Base-by-base conservation (phyloP, 2,888 invertebrate genomes). In the Synanthedon vespiformis region DNA sequence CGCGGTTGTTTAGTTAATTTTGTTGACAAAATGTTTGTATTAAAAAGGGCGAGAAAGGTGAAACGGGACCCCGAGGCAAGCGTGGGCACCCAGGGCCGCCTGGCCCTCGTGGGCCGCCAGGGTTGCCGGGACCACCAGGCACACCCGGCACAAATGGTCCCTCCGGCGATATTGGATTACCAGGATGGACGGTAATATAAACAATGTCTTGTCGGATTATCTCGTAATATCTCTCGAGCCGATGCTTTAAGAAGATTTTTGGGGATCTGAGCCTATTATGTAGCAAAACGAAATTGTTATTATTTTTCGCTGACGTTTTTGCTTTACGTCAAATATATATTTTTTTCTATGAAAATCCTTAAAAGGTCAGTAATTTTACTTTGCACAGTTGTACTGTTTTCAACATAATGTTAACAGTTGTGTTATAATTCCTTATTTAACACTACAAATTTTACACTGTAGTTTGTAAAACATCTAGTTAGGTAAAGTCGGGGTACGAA, bases 71-170 rank as follows among this genome's bases (percentile, higher is more conserved):
- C 2, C 68, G 82, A 40, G 87, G 87, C 1, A 87, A 87, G 60
- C 88, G 92, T 74, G 95, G 94, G 12, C 93, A 94, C 56, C 94
- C 94, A 62, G 95, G 95, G 1, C 93, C 94, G 48, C 91, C 92
- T 27, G 95, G 95, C 0, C 92, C 92, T 60, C 86, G 93, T 52
- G 96, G 96, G 0, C 90, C 93, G 40, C 89, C 94, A 52, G 92
- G 92, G 34, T 87, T 91, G 4, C 90, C 90, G 5, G 93, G 93
- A 14, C 91, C 91, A 11, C 90, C 91, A 34, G 95, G 95, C 40
- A 90, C 90, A 27, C 89, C 92, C 0, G 92, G 93, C 34, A 90
- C 89, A 56, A 89, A 92, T 50, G 94, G 94, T 51, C 80, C 84
- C 54, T 88, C 90, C 47, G 93, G 95, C 52, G 94, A 95, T 72